Percentiles rank a stretch among this genome's conserved stretches.
phyloP scores from a whole-genome alignment of 2,797 vertebrate species.

The Acridotheres tristis region DNA sequence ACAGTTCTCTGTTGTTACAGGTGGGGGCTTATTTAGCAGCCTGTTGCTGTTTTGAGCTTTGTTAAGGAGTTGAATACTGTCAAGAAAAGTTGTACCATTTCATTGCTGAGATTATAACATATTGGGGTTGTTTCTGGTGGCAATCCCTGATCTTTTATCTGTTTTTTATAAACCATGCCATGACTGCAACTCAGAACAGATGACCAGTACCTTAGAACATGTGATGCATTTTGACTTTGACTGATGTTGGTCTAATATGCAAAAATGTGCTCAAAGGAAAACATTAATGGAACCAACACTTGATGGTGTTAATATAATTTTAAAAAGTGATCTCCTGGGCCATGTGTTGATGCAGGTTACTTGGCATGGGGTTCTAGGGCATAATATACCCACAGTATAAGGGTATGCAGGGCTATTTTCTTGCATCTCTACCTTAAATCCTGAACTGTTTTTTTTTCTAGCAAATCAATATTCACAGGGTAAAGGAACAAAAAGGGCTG shows the following conservation, averaged over 20 bases:
- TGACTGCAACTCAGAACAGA: background rate
- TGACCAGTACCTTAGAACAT: background rate
- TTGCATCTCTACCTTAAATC: background rate
- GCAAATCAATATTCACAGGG: background rate
- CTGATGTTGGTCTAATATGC: background rate
- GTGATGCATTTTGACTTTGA: background rate
- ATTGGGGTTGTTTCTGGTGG: background rate
- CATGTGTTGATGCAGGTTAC: background rate
- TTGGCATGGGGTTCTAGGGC: background rate
- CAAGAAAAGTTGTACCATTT: background rate
- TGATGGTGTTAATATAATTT: background rate
- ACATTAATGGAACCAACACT: background rate
- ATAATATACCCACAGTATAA: background rate
- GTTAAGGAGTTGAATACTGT: background rate
- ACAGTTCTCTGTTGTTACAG: fast-evolving
- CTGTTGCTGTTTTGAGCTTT: background rate
- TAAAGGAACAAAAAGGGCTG: background rate
- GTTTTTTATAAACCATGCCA: background rate
- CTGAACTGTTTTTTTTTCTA: background rate
- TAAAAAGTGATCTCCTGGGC: background rate
- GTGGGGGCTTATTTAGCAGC: background rate
- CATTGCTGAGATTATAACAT: background rate
- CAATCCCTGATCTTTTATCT: background rate
- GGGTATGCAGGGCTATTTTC: background rate
- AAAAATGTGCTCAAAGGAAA: background rate